Evolutionary conservation across 1,140 invertebrate genomes (phyloP).

Genomic region (Drosophila pectinifera): DNA sequence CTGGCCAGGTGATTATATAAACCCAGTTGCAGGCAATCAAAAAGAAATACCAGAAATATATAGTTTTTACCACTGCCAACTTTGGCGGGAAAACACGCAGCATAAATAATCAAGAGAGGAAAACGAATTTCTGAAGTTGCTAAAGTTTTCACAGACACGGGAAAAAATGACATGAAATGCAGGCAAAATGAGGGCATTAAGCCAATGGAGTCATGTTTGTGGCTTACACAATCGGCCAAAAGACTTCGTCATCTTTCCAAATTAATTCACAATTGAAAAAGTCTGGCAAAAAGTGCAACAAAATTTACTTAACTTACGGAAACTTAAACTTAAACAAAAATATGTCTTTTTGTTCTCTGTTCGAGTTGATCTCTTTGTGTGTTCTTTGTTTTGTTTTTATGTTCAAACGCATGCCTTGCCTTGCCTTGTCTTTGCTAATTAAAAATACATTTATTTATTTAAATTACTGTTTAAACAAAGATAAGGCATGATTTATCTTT

Average conservation of each 20-base stretch:
- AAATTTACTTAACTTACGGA: neutral
- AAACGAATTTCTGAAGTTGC: constrained; percentile 39
- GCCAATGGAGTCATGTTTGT: constrained; percentile 26
- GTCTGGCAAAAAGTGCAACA: constrained; percentile 10
- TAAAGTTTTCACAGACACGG: constrained; percentile 36
- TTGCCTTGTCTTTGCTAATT: constrained; percentile 25
- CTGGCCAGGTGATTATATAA: constrained; percentile 47
- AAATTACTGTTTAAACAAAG: constrained; percentile 25
- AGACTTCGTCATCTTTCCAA: constrained; percentile 7
- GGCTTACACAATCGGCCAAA: constrained; percentile 38
- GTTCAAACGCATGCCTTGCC: neutral
- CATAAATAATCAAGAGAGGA: constrained; percentile 40
- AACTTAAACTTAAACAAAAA: neutral
- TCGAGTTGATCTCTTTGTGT: neutral
- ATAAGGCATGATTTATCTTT: constrained; percentile 28
- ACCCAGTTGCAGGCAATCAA: constrained; percentile 47
- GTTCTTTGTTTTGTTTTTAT: constrained; percentile 1
- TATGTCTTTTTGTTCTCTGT: neutral
- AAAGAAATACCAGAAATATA: constrained; percentile 45
- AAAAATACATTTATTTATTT: constrained; percentile 45
- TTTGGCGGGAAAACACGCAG: constrained; percentile 34
- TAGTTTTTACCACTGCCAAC: constrained; percentile 23
- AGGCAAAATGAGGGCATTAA: constrained; percentile 60
- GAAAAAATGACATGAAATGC: constrained; percentile 56
- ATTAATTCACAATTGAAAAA: constrained; percentile 8